Evolutionary conservation across 2,113 vertebrate genomes (phyloP), one percentile per base, ranked within the genome.

Genomic region (Colossoma macropomum): DNA sequence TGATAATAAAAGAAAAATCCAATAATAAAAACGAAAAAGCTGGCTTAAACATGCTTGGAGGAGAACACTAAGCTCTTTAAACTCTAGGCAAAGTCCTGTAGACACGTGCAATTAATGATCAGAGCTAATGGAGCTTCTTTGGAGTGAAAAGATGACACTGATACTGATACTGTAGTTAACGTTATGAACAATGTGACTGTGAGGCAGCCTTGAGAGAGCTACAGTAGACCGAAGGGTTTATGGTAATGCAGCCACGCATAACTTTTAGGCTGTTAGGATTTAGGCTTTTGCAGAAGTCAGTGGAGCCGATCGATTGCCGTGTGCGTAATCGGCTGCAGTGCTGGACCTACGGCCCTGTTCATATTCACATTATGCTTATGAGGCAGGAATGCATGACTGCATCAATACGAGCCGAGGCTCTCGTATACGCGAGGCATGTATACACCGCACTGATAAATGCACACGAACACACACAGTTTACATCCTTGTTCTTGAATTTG

Each of bases 301-400:
- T 62, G 59, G 13, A 56, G 21, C 59, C n/a, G 11, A 62, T 62
- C 59, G 59, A 62, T 62, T 0, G 54, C 7, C 21, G 19, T 2
- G n/a, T n/a, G 59, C 23, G n/a, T 62, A 62, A 62, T 62, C 59
- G n/a, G n/a, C 10, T 27, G 1, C 25, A 13, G 59, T 3, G 54
- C 54, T 8, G 54, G 54, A 56, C 54, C 54, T 23, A 7, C 54
- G 6, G 59, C 59, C 59, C 25, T 62, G 59, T 62, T 62, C 27
- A 62, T 62, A 62, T 62, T 62, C 59, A 13, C 59, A 62, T 62
- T 62, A 62, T 62, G 59, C n/a, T 62, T 25, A 62, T 62, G 59
- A 62, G 59, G 59, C 59, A 62, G n/a, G 59, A 62, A 27, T 21
- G 52, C 52, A 16, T 54, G 15, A 54, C 52, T 4, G 19, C 56